Percentiles rank a stretch among this genome's conserved stretches.
phyloP scores from a whole-genome alignment of 92 coral and sea anemone genomes.

The Pocillopora grandis region DNA sequence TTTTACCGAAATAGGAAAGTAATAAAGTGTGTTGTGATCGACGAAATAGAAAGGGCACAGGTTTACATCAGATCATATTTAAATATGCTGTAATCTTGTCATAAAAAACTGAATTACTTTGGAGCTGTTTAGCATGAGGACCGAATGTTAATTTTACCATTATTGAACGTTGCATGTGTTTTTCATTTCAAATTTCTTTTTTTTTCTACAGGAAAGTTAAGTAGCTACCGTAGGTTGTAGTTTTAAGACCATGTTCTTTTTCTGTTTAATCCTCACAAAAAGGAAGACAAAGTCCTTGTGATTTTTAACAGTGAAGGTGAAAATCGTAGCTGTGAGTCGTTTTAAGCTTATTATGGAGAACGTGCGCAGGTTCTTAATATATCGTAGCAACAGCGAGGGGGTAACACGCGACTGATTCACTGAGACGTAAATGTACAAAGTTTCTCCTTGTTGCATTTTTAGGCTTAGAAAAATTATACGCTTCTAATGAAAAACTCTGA shows the following conservation, averaged over 20 bases:
- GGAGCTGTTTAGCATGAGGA: neutral
- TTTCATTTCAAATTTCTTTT: neutral
- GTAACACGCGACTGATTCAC: neutral
- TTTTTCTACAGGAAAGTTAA: too few relatives aligned
- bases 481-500: neutral
- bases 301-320: neutral
- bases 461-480: neutral
- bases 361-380: neutral
- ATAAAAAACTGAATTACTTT: conserved; percentile 19
- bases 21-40: conserved; percentile 15
- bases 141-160: neutral
- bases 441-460: too few relatives aligned
- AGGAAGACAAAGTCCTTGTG: too few relatives aligned
- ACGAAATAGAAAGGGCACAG: neutral
- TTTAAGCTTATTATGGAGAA: neutral
- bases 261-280: neutral
- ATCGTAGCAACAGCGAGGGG: neutral
- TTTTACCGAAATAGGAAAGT: neutral
- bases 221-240: neutral
- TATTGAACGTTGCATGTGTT: neutral
- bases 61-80: neutral
- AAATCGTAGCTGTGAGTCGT: neutral
- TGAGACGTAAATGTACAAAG: too few relatives aligned
- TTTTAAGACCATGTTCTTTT: neutral
- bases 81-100: neutral